Base-by-base conservation (phyloP, 2,113 vertebrate genomes). In the Trogon melanurus region DNA sequence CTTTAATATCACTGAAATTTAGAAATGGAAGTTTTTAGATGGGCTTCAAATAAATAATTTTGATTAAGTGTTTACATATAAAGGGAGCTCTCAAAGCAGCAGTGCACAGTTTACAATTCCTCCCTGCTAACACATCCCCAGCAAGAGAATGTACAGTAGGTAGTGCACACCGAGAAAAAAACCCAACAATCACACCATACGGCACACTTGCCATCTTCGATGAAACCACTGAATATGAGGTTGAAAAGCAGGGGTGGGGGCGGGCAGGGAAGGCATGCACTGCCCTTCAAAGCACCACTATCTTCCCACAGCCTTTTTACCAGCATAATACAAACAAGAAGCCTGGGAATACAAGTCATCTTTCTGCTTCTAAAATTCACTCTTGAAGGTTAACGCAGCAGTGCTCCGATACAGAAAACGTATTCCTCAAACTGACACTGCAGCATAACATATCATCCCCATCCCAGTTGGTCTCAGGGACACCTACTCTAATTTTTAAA, bases 41-140 rank as follows among this genome's bases (percentile, higher is more conserved):
- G 89, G 62, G 83, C 91, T 96, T 96, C 87, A 97, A 97, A 97
- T 97, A 97, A 97, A 97, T 97, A 97, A 91, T 34, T 91, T 85
- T 88, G 89, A 79, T 30, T 60, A 92, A 95, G 84, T 56, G 79
- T 78, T 89, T 94, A 79, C 30, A 23, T 18, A 79, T 11, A 66
- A 90, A 93, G 78, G 73, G 83, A 93, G 58, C 78, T 94, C 79
- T 92, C 76, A 81, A 96, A 92, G 83, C 84, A 96, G 84, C 91
- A 97, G 74, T 93, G 85, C 92, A 95, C 54, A 48, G 51, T 80
- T 91, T 72, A 51, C 19, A 78, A 67, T 45, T 70, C 71, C 86
- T 91, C 62, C 88, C 85, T 87, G 81, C 96, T 94, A 80, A 85
- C 80, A 94, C 58, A 88, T 6, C 75, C 44, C 83, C 73, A 70